Base-by-base conservation (phyloP, 2,113 vertebrate genomes). In the Mesembrinibis cayennensis region DNA sequence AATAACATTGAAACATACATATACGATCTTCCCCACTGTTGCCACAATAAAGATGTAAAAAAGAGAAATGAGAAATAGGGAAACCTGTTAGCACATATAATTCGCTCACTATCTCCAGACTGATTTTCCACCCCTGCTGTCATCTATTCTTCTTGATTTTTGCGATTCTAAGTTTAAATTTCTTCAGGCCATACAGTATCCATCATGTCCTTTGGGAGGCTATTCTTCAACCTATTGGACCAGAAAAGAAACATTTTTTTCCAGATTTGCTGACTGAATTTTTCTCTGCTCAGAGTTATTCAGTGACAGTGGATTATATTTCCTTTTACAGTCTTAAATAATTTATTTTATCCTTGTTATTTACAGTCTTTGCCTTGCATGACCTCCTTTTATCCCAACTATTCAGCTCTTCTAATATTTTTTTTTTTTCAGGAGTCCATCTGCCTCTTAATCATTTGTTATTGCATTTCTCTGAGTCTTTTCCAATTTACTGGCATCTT, bases 371-470 rank as follows among this genome's bases (percentile, higher is more conserved):
- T 87, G 69, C 87, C 91, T 94, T 95, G 40, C 38, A 58, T 74
- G 79, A 92, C 86, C 86, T 92, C 36, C 15, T 95, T 85, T 93
- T 73, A 89, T 82, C 52, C 50, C 44, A 71, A 5, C 58, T 77
- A 71, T 93, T 85, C 65, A 30, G 25, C 58, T 84, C 16, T 83
- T 91, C 73, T 70, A 84, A 70, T 90, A 17, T 74, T 7, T 44
- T 52, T 59, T 82, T 73, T 87, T 82, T 95, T 76, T 42, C 5
- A 20, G 89, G 40, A 83, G 29, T 67, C 91, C 90, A 91, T 95
- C 91, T 96, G 94, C 76, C 93, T 88, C 67, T 84, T 74, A 95
- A 95, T 94, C 32, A 87, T 89, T 87, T 84, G 18, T 67, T 82
- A 44, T 50, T 94, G 30, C 25, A 36, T 83, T 91, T 92, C 16